Evolutionary conservation across 2,797 vertebrate genomes (phyloP).

Genomic region (Catostomus latipinnis): DNA sequence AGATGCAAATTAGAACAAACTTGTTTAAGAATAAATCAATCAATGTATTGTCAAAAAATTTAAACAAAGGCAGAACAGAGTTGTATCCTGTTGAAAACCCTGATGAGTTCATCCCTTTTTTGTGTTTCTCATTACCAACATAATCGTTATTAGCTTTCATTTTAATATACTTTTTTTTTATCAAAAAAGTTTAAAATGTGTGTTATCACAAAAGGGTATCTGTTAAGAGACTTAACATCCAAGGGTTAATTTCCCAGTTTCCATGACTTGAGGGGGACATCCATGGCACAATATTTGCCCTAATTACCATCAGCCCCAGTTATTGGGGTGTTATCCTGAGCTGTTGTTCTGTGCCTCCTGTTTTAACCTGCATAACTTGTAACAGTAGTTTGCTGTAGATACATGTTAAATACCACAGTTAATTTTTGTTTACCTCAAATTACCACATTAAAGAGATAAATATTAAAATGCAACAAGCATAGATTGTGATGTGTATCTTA

Average conservation of each 20-base stretch:
- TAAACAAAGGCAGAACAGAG: neutral
- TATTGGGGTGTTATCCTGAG: slow-evolving; percentile 36
- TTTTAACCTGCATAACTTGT: slow-evolving; percentile 28
- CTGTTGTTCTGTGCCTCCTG: slow-evolving; percentile 30
- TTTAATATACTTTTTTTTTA: neutral
- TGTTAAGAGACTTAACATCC: slow-evolving; percentile 7
- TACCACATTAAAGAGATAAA: slow-evolving; percentile 36
- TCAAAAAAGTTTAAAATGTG: neutral
- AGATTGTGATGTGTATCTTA: neutral
- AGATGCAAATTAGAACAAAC: slow-evolving; percentile 54
- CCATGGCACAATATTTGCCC: slow-evolving; percentile 37
- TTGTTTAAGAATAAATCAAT: slow-evolving; percentile 30
- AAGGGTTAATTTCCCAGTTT: slow-evolving; percentile 40
- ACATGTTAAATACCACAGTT: slow-evolving; percentile 51
- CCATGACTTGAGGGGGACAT: slow-evolving; percentile 42
- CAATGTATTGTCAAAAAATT: neutral
- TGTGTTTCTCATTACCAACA: neutral
- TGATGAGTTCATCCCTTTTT: no score
- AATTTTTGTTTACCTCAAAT: slow-evolving; percentile 41
- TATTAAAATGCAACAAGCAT: slow-evolving; percentile 1
- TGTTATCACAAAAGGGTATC: neutral
- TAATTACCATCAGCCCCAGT: slow-evolving; percentile 42
- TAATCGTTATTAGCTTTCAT: neutral
- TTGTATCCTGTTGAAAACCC: neutral
- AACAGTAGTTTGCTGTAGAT: slow-evolving; percentile 44